These are phyloP conservation scores for Aplochiton taeniatus DNA, from an alignment of 2,797 vertebrate genomes.

Conservation along the genomic window DNA sequence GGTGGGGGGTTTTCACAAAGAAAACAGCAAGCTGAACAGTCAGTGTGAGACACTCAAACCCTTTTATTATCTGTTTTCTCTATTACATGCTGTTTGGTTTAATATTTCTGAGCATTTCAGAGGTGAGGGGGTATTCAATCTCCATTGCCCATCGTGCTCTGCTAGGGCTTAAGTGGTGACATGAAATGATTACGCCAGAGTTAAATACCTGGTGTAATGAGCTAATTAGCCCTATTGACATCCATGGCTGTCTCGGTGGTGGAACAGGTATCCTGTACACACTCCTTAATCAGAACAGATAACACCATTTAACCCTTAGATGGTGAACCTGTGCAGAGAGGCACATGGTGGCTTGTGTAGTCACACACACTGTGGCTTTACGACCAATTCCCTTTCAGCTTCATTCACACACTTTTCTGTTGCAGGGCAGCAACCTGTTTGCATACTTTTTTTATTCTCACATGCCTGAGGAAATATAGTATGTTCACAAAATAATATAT, in stretches of 20 bases:
- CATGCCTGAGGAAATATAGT: too few species aligned
- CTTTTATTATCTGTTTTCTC: not conserved
- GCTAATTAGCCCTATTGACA: constrained; percentile 80
- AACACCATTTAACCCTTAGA: constrained; percentile 72
- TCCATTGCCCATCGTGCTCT: constrained; percentile 59
- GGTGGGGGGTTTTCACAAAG: not conserved
- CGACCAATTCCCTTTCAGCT: constrained; percentile 55
- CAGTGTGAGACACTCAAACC: not conserved
- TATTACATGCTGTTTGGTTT: constrained; percentile 36
- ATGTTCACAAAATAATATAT: too few species aligned
- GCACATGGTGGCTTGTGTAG: constrained; percentile 63
- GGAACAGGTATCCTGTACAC: constrained; percentile 64
- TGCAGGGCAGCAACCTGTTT: not conserved
- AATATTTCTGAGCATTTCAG: constrained; percentile 49
- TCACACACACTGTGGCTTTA: constrained; percentile 63
- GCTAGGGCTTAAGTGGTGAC: constrained; percentile 72
- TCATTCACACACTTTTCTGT: constrained; percentile 37
- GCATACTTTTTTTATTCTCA: not conserved
- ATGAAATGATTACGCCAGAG: constrained; percentile 71
- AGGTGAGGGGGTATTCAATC: constrained; percentile 62
- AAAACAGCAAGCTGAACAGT: not conserved
- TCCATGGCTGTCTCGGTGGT: constrained; percentile 72
- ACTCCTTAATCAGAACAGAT: constrained; percentile 76
- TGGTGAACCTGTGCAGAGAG: constrained; percentile 62
- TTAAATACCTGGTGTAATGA: constrained; percentile 78